phyloP scores from a whole-genome alignment of 1,140 invertebrate genomes.

The Polyergus mexicanus region DNA sequence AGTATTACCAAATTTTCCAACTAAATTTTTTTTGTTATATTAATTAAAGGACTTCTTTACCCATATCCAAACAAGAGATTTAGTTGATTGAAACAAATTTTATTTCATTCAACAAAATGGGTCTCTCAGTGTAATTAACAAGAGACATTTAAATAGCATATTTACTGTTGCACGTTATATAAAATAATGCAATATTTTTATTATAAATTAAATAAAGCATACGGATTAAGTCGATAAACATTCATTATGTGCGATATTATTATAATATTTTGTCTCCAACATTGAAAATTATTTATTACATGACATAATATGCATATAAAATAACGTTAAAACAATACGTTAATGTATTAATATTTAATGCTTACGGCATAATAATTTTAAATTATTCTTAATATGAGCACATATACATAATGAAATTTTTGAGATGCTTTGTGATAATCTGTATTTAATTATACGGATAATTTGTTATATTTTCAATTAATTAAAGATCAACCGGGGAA shows the following conservation, averaged over 20 bases:
- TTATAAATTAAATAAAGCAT: constrained; percentile 40
- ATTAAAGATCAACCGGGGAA: constrained; percentile 54
- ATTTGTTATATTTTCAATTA: constrained; percentile 54
- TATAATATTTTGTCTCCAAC: constrained; percentile 30
- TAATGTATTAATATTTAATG: constrained; percentile 27
- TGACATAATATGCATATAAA: not conserved
- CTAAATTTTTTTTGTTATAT: too few relatives aligned
- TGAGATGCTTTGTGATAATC: not conserved
- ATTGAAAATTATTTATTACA: constrained; percentile 31
- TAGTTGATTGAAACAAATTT: too few relatives aligned
- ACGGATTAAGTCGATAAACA: constrained; percentile 28
- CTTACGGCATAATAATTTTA: not conserved
- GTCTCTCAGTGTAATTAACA: too few relatives aligned
- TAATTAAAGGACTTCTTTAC: too few relatives aligned
- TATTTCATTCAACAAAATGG: too few relatives aligned
- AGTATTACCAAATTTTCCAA: too few relatives aligned
- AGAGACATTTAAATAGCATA: not conserved
- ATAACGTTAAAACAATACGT: constrained; percentile 28
- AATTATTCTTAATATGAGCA: constrained; percentile 31
- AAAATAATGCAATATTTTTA: not conserved
- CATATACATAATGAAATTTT: constrained; percentile 5
- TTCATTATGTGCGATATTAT: constrained; percentile 2
- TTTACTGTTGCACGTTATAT: constrained; percentile 2
- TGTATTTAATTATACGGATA: constrained; percentile 37
- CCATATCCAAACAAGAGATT: too few relatives aligned